Base-by-base conservation (phyloP, 2,888 invertebrate genomes). In the Caenorhabditis parvicauda region DNA sequence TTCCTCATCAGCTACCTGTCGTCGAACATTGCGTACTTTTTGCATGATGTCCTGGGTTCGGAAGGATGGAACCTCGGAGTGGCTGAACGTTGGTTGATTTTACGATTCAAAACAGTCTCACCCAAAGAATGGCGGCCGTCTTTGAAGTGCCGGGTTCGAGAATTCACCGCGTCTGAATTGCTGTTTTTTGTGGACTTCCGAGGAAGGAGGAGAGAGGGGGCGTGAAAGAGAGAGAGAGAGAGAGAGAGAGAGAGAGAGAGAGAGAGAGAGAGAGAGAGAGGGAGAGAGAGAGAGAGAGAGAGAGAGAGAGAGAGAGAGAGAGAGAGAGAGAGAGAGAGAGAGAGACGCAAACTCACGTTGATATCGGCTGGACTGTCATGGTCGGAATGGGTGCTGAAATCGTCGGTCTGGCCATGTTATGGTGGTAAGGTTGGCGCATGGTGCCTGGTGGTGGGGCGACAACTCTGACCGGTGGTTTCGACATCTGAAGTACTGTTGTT, bases 1-100 rank as follows among this genome's bases (percentile, higher is more conserved):
- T 59, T 78, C 78, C 43, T 76, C 77, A 22, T 71, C 70, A 12
- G 68, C 67, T 41, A 77, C 76, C 52, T 75, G 72, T 25, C 66
- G 54, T 29, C 70, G 57, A 25, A 70, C 59, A 9, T 53, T 62
- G 12, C 62, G 51, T 5, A 74, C 62, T 39, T 43, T 19, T 37
- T 62, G 58, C 51, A 62, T 38, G 17, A 58, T 54, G 21, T 58
- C 62, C 2, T 32, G 35, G 35, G 35, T 32, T 32, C 35, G 9
- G n/a, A 32, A n/a, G 35, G 35, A 9, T 12, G n/a, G 35, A 32
- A 32, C 35, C n/a, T 32, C 35, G 9, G 35, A n/a, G 9, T 32
- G n/a, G 39, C 54, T 9, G 59, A 50, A 41, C 54, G 52, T 9
- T 47, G 59, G 25, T 59, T 54, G 22, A 42, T 41, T 2, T 29